A percentile compares a stretch with the other conserved stretches of the same genome.
Evolutionary conservation across 2,113 vertebrate genomes (phyloP).

Genomic region (Glareola pratincola): DNA sequence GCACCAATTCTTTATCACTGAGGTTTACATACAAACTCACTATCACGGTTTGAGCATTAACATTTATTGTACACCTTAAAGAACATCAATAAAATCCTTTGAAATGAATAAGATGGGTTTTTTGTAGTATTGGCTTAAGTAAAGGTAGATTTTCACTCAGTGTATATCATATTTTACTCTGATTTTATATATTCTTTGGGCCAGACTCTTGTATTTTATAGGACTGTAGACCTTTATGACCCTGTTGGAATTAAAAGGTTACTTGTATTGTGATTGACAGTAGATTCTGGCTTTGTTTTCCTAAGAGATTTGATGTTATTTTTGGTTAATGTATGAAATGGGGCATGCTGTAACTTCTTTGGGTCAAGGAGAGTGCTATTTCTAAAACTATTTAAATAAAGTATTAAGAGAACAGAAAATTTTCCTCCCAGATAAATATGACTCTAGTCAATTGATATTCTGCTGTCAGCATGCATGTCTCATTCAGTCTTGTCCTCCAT

Average conservation of each 20-base stretch:
- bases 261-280: not conserved
- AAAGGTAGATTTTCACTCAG: not conserved
- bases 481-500: slow-evolving; percentile 1
- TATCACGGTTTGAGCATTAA: fast-evolving
- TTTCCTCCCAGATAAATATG: not conserved
- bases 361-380: not conserved
- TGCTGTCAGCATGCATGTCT: not conserved
- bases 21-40: not conserved
- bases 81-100: not conserved
- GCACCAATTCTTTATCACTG: not conserved
- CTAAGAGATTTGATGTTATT: not conserved
- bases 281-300: not conserved
- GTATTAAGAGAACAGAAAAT: not conserved
- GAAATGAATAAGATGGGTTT: not conserved
- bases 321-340: slow-evolving; percentile 14
- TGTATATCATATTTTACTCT: not conserved
- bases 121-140: not conserved
- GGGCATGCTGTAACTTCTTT: not conserved
- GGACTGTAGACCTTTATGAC: not conserved
- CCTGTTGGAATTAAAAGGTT: not conserved
- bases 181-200: not conserved
- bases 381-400: slow-evolving; percentile 4
- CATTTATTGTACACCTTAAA: not conserved
- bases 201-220: not conserved
- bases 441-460: slow-evolving; percentile 2